These are phyloP conservation scores for Drosophila subsilvestris DNA, from an alignment of 2,888 invertebrate species.

Conservation along the genomic window DNA sequence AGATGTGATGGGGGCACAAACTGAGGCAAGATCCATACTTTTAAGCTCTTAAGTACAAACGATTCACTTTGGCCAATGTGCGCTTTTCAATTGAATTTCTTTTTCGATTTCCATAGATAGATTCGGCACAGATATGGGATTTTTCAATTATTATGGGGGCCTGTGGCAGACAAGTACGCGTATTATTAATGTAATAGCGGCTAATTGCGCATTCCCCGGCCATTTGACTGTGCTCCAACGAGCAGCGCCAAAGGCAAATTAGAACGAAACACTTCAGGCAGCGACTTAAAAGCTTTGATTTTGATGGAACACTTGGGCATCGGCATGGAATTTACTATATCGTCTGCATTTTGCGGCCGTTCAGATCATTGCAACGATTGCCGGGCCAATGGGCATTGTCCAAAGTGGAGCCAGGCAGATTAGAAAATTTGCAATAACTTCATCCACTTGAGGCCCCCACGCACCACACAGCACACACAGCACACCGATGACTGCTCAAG, in stretches of 20 bases:
- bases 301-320: constrained; percentile 75
- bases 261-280: constrained; percentile 69
- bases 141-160: constrained; percentile 42
- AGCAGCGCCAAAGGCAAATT: constrained; percentile 63
- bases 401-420: constrained; percentile 48
- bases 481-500: constrained; percentile 15
- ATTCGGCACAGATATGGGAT: constrained; percentile 28
- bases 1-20: background rate
- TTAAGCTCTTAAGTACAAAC: constrained; percentile 75
- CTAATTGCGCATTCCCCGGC: constrained; percentile 73
- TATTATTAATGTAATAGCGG: constrained; percentile 78
- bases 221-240: constrained; percentile 1
- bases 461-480: background rate
- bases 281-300: constrained; percentile 74
- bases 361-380: constrained; percentile 61
- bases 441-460: constrained; percentile 59
- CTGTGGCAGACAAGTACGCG: constrained; percentile 62
- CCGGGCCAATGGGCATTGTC: constrained; percentile 26
- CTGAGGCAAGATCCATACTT: constrained; percentile 34
- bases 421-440: constrained; percentile 52
- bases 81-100: constrained; percentile 67
- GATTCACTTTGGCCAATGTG: constrained; percentile 74
- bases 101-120: constrained; percentile 37
- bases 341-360: constrained; percentile 61
- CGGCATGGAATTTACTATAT: constrained; percentile 43